Base-by-base conservation (phyloP, 2,113 vertebrate genomes). In the Tachycineta bicolor region DNA sequence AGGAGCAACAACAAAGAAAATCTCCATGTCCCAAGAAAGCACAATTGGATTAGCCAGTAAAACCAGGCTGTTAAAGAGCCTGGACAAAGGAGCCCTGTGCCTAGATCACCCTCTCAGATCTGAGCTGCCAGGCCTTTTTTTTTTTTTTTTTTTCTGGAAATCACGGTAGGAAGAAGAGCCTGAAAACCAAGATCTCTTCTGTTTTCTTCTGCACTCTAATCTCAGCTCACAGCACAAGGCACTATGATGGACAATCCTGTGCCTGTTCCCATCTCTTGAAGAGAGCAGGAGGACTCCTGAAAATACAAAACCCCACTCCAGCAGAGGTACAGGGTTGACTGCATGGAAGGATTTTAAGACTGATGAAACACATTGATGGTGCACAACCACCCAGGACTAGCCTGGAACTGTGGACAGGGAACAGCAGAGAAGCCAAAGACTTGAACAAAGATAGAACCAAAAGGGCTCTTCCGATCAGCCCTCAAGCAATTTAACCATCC, bases 31-130 rank as follows among this genome's bases (percentile, higher is more conserved):
- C 64, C 31, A 71, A 83, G 88, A 96, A 94, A 86, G 77, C 49
- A 80, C 89, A 91, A 87, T 83, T 56, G 70, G 86, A 95, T 94
- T 88, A 96, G 49, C 68, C 87, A 88, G 33, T 59, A 93, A 87
- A 89, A 73, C 26, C 5, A 6, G 85, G 25, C 43, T 83, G 53
- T 11, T 89, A 85, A 93, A 89, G 64, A 90, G 22, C 58, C 76
- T 21, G 65, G n/a, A 60, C 44, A 73, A 80, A 87, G 55, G 5
- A 76, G 6, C 26, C 56, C 84, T 44, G n/a, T 53, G 37, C 37
- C 65, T n/a, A 31, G 50, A 37, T 94, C 56, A 74, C 44, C 18
- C 28, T 47, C n/a, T 75, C 20, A 53, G 19, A 74, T n/a, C 44
- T 29, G 19, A 85, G 56, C 60, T 88, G 87, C 69, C 31, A 46